phyloP scores from a whole-genome alignment of 2,888 invertebrate genomes.

The Campoplex nolae region DNA sequence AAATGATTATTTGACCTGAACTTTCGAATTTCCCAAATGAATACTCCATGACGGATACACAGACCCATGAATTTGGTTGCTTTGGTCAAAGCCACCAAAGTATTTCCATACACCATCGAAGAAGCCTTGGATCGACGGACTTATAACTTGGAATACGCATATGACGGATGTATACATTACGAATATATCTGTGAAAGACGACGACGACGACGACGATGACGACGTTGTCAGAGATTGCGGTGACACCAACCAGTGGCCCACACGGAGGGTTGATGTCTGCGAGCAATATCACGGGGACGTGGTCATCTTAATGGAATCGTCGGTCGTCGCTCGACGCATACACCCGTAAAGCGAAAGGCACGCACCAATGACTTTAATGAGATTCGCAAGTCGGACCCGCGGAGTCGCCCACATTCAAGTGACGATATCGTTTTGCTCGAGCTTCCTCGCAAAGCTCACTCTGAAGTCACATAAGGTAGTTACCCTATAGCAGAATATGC shows the following conservation, averaged over 20 bases:
- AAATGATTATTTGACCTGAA: not conserved
- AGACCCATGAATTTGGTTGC: not conserved
- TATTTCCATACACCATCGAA: conserved; percentile 3
- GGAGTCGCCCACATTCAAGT: conserved; percentile 55
- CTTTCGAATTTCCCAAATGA: not conserved
- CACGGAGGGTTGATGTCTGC: conserved; percentile 74
- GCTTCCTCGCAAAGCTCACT: conserved; percentile 39
- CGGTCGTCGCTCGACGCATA: conserved; percentile 74
- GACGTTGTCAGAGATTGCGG: conserved; percentile 70
- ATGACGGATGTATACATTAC: conserved; percentile 32
- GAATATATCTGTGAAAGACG: conserved; percentile 60
- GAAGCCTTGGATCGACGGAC: not conserved
- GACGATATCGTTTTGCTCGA: conserved; percentile 62
- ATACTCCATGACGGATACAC: not conserved
- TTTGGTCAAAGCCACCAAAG: conserved; percentile 3
- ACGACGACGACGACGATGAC: conserved; percentile 62
- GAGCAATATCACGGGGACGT: conserved; percentile 84
- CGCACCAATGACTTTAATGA: conserved; percentile 84
- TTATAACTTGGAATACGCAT: conserved; percentile 40
- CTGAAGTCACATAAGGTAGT: conserved; percentile 40
- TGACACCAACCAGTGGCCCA: conserved; percentile 59
- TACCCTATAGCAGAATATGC: conserved; percentile 38
- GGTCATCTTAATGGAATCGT: conserved; percentile 84
- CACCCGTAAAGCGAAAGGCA: conserved; percentile 78
- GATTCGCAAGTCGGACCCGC: conserved; percentile 80